Evolutionary conservation across 2,113 vertebrate genomes (phyloP).

Genomic region (Sarotherodon lohbergeri): DNA sequence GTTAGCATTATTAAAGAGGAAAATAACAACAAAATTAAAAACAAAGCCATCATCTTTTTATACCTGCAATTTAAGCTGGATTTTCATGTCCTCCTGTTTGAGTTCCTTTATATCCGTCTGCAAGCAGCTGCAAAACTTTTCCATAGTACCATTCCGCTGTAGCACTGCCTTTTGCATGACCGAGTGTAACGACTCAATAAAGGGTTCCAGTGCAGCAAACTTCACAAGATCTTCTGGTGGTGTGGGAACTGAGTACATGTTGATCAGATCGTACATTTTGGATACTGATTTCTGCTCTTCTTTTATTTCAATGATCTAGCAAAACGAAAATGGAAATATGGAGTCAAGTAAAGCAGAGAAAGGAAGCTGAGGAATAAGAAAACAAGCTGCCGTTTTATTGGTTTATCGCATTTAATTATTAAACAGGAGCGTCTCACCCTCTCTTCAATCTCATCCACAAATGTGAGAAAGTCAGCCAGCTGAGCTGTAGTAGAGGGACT

Average conservation of each 20-base stretch:
- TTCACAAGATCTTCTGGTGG: constrained; percentile 79
- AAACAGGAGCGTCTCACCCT: constrained; percentile 65
- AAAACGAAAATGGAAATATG: background rate
- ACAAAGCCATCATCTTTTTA: background rate
- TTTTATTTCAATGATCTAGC: constrained; percentile 76
- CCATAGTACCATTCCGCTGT: constrained; percentile 65
- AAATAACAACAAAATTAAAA: background rate
- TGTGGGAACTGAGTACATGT: constrained; percentile 69
- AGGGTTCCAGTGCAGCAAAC: constrained; percentile 73
- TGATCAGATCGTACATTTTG: constrained; percentile 81
- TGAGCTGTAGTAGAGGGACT: constrained; percentile 72
- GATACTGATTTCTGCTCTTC: constrained; percentile 70
- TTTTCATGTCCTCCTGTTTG: constrained; percentile 67
- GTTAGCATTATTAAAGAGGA: background rate
- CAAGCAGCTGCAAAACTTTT: constrained; percentile 72
- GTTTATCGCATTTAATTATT: background rate
- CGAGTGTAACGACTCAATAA: constrained; percentile 59
- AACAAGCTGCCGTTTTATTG: background rate
- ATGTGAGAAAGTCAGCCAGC: constrained; percentile 74
- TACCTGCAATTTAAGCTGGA: constrained; percentile 74
- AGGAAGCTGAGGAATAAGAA: background rate
- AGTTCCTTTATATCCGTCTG: constrained; percentile 74
- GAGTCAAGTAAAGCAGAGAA: background rate
- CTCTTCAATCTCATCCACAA: constrained; percentile 81
- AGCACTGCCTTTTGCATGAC: constrained; percentile 67